These are phyloP conservation scores for Drosophila nigritarsus DNA, from an alignment of 2,888 invertebrate species.

Conservation along the genomic window DNA sequence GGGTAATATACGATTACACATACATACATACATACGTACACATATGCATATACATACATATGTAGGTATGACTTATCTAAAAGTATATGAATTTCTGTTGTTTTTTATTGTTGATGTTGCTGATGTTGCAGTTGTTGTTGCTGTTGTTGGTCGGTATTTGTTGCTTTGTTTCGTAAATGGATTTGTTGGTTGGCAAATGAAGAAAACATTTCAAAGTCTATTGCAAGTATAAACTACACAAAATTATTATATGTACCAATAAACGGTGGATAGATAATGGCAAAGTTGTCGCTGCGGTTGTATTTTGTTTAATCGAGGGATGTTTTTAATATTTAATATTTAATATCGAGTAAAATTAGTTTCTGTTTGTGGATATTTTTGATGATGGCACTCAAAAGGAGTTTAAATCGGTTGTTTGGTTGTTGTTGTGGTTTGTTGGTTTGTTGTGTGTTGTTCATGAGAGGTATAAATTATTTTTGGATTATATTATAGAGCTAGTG, in stretches of 20 bases:
- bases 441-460: slow-evolving; percentile 45
- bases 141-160: slow-evolving; percentile 31
- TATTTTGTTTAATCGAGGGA: slow-evolving; percentile 9
- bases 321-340: not conserved
- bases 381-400: slow-evolving; percentile 50
- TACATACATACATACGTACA: not conserved
- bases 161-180: slow-evolving; percentile 25
- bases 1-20: slow-evolving; percentile 23
- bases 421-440: slow-evolving; percentile 29
- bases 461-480: slow-evolving; percentile 32
- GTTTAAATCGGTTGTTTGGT: slow-evolving; percentile 29
- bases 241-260: slow-evolving; percentile 44
- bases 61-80: slow-evolving; percentile 41
- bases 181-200: slow-evolving; percentile 49
- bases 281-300: slow-evolving; percentile 19
- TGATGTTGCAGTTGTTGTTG: slow-evolving; percentile 11
- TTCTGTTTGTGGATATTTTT: slow-evolving; percentile 23
- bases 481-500: slow-evolving; percentile 63
- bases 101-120: slow-evolving; percentile 21
- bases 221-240: slow-evolving; percentile 51
- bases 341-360: slow-evolving; percentile 36
- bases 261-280: slow-evolving; percentile 42
- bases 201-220: slow-evolving; percentile 38
- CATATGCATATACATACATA: not conserved
- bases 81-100: slow-evolving; percentile 20